Base-by-base conservation (phyloP, 2,113 vertebrate genomes). In the Toxotes chatareus region DNA sequence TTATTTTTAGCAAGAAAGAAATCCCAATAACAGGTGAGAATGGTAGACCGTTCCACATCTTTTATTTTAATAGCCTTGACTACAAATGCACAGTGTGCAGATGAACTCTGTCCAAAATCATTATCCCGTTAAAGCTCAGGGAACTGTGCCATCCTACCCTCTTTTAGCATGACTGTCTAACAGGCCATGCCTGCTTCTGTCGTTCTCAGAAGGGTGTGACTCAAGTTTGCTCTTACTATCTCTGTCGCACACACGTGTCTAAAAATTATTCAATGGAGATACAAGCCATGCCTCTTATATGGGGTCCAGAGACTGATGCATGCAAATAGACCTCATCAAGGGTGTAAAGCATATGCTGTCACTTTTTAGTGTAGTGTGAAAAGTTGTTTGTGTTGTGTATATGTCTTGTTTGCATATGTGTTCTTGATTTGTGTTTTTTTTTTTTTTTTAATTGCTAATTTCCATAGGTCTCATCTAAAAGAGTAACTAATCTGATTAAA, bases 401-500 rank as follows among this genome's bases (percentile, higher is more conserved):
- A 5, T 31, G 10, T 19, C 17, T 19, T 21, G 17, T 19, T 7
- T 51, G 10, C 19, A 21, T 21, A 14, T 44, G 3, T 1, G 23
- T 51, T 64, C 10, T 46, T 36, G 0, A 19, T 61, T 65, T 73
- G 16, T 21, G 13, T 67, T 7, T 9, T 40, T 57, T 81, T 67
- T 75, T 36, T 40, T 57, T 81, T 67, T 75, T 36, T 62, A 73
- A 51, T 51, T 34, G 16, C 56, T 51, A 57, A 84, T 68, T 44
- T 83, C 83, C 75, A 87, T 76, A 86, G 17, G 72, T 77, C 63
- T 55, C 21, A 47, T 47, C 53, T 78, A 49, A 86, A 87, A 84
- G 49, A 5, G 57, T 62, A 76, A 61, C 32, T 93, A 92, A 93
- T 87, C 91, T 70, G 81, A 87, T 94, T 93, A 93, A 87, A 77